Percentiles rank a stretch among this genome's conserved stretches.
These are phyloP conservation scores for Acrocera orbiculus DNA, from an alignment of 2,888 invertebrate species.

Conservation along the genomic window DNA sequence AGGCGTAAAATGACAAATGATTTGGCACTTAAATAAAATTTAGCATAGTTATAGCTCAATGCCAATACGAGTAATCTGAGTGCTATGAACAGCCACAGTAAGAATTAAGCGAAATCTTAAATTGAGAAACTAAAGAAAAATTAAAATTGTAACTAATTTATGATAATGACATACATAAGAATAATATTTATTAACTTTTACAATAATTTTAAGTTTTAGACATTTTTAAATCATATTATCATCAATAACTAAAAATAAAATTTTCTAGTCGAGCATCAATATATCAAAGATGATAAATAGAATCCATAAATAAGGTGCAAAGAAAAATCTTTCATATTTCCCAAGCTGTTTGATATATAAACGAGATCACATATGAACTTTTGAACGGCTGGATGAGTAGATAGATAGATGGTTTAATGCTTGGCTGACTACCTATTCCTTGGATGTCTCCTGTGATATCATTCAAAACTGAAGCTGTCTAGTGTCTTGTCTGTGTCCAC, in stretches of 20 bases:
- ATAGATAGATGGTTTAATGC: neutral
- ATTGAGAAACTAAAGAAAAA: no score
- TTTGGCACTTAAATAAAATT: constrained; percentile 7
- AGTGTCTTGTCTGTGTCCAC: constrained; percentile 14
- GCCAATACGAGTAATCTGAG: no score
- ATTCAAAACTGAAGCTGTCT: constrained; percentile 12
- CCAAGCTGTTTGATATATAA: constrained; percentile 2
- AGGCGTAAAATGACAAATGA: constrained; percentile 6
- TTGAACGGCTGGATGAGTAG: neutral
- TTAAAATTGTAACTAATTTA: no score
- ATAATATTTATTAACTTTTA: no score
- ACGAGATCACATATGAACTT: neutral
- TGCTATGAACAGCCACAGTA: no score
- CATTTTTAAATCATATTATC: no score
- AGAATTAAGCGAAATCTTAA: no score
- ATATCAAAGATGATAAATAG: constrained; percentile 19
- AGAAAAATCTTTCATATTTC: constrained; percentile 12
- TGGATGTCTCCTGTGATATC: constrained; percentile 16
- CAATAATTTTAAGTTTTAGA: no score
- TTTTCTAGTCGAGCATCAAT: no score
- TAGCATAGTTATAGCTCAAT: no score
- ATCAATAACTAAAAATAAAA: no score
- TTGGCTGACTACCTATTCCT: constrained; percentile 2
- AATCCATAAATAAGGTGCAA: constrained; percentile 18
- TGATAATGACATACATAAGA: no score